phyloP scores from a whole-genome alignment of 2,797 vertebrate genomes.

The Tragelaphus oryx region DNA sequence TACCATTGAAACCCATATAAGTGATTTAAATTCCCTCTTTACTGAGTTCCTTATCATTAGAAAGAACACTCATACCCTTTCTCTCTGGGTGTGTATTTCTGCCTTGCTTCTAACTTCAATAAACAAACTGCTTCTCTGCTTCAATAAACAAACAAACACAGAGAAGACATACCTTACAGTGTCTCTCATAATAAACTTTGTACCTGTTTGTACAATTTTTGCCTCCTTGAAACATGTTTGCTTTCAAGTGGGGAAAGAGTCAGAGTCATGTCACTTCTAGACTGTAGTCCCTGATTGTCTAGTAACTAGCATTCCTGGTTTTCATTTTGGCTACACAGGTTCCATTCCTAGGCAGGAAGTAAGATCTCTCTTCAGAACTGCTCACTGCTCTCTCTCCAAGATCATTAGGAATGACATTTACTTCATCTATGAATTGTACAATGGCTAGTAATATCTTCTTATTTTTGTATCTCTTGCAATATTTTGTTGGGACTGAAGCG shows the following conservation, averaged over 20 bases:
- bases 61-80: background rate
- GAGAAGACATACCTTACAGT: background rate
- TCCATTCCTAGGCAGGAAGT: background rate
- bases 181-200: background rate
- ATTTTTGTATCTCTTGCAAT: background rate
- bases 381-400: background rate
- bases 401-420: background rate
- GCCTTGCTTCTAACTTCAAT: background rate
- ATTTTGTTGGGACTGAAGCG: background rate
- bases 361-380: background rate
- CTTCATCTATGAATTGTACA: background rate
- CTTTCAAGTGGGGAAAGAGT: background rate
- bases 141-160: too few relatives aligned
- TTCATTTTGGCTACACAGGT: background rate
- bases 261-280: background rate
- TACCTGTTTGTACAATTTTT: background rate
- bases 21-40: background rate
- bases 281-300: background rate
- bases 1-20: background rate
- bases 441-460: background rate
- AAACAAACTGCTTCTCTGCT: background rate
- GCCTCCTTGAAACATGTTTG: background rate
- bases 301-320: background rate
- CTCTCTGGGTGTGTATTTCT: background rate
- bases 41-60: background rate